Evolutionary conservation across 2,888 invertebrate genomes (phyloP).

Genomic region (Spicauda simplicius): DNA sequence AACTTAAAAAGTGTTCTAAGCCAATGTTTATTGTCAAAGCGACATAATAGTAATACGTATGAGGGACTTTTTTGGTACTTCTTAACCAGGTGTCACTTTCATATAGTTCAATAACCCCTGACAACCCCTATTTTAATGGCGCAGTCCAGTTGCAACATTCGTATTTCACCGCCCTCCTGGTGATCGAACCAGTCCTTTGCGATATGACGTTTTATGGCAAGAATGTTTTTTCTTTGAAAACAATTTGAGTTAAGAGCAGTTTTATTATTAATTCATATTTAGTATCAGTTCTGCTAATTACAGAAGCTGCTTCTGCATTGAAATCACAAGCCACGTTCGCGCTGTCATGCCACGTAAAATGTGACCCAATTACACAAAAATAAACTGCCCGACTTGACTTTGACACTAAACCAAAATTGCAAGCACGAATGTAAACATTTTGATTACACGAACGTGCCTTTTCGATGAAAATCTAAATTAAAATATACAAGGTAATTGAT

Average conservation of each 20-base stretch:
- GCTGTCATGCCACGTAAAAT: slow-evolving; percentile 39
- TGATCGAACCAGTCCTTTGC: not conserved
- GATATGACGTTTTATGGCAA: no score
- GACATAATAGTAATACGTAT: no score
- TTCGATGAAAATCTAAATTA: not conserved
- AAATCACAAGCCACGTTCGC: slow-evolving; percentile 26
- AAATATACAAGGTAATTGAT: not conserved
- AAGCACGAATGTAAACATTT: slow-evolving; percentile 37
- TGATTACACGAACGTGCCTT: slow-evolving; percentile 4
- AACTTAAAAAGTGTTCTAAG: no score
- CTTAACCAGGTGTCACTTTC: slow-evolving; percentile 12
- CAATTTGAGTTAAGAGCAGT: not conserved
- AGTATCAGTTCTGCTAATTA: slow-evolving; percentile 3
- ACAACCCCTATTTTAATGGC: slow-evolving; percentile 10
- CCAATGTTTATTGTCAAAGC: no score
- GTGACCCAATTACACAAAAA: slow-evolving; percentile 43
- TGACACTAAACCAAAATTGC: slow-evolving; percentile 35
- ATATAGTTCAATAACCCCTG: slow-evolving; percentile 10
- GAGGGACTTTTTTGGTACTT: not conserved
- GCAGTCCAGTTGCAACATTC: slow-evolving; percentile 9
- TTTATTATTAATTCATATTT: not conserved
- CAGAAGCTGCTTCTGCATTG: slow-evolving; percentile 17
- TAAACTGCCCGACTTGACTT: slow-evolving; percentile 39
- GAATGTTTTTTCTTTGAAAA: not conserved
- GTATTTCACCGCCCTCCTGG: not conserved